Conservation (phyloP, 2,888 invertebrate species). For the Aricia artaxerxes region DNA sequence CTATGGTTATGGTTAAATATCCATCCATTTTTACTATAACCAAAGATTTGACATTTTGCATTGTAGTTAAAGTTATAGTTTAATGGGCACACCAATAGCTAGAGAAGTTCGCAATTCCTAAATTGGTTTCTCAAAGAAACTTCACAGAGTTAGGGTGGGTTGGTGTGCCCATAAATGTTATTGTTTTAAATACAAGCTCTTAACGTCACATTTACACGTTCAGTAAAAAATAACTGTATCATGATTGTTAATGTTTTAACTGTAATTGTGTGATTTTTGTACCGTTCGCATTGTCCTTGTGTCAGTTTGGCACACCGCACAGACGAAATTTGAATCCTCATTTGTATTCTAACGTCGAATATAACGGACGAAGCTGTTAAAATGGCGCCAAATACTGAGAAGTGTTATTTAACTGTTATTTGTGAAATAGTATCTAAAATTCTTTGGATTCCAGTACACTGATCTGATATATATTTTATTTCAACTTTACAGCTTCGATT, state of each 20-base stretch:
- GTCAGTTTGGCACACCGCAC: constrained; percentile 1
- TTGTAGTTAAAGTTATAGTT: no score
- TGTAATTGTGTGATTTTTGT: not conserved
- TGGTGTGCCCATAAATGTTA: not conserved
- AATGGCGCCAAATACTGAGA: constrained; percentile 26
- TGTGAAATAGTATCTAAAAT: not conserved
- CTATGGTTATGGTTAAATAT: no score
- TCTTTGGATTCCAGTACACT: not conserved
- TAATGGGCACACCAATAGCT: no score
- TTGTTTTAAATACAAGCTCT: not conserved
- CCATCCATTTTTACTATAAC: no score
- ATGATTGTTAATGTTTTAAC: not conserved
- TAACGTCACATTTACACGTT: not conserved
- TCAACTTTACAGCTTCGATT: no score
- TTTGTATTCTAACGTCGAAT: constrained; percentile 49
- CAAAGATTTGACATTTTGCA: no score
- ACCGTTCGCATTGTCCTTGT: constrained; percentile 7
- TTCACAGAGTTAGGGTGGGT: no score
- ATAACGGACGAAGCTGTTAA: constrained; percentile 34
- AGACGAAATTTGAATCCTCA: constrained; percentile 43
- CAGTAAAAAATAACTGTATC: not conserved
- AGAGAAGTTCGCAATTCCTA: no score
- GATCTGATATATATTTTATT: no score
- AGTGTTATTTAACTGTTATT: constrained; percentile 13
- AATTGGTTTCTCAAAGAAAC: no score